A percentile compares a stretch with the other conserved stretches of the same genome.
These are phyloP conservation scores for Gallirallus australis DNA, from an alignment of 2,797 vertebrate genomes.

Conservation along the genomic window DNA sequence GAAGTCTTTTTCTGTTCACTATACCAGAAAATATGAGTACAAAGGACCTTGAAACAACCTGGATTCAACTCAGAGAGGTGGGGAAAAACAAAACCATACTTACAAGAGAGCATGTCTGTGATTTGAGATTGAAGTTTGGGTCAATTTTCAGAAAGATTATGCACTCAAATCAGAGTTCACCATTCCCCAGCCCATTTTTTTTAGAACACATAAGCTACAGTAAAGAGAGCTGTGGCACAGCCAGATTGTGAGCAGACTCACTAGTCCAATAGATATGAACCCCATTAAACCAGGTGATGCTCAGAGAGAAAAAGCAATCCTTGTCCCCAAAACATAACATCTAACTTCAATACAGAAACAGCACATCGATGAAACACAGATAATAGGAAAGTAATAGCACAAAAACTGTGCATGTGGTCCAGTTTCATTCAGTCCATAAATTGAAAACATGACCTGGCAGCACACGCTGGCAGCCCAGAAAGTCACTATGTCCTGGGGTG, in stretches of 20 bases:
- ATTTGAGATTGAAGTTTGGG: not conserved
- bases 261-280: fast-evolving
- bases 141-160: not conserved
- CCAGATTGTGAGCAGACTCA: fast-evolving
- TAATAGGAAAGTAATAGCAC: fast-evolving
- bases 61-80: not conserved
- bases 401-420: fast-evolving
- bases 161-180: not conserved
- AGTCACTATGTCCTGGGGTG: no score
- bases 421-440: not conserved
- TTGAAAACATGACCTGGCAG: no score
- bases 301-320: not conserved
- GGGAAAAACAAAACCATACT: not conserved
- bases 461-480: no score
- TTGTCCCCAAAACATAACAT: not conserved
- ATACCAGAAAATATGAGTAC: not conserved
- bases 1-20: not conserved
- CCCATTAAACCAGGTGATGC: not conserved
- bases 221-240: not conserved
- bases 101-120: not conserved
- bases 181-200: not conserved
- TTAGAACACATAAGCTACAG: not conserved
- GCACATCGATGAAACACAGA: not conserved
- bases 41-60: not conserved
- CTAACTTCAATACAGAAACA: not conserved